phyloP scores from a whole-genome alignment of 2,113 vertebrate genomes.

The Arenaria interpres region DNA sequence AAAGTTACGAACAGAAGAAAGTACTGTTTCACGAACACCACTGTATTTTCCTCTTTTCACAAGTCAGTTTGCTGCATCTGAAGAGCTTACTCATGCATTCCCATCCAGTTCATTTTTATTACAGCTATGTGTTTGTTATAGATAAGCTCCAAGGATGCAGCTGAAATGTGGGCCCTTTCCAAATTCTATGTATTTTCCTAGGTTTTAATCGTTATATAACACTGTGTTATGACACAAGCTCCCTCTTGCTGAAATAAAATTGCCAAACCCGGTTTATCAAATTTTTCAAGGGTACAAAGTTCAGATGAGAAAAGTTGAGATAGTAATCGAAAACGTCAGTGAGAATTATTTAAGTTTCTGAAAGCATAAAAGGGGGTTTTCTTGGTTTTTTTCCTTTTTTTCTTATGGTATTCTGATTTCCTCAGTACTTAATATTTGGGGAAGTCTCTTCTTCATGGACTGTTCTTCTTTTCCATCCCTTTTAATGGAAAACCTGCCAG shows the following conservation, averaged over 20 bases:
- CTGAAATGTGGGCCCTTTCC: slow-evolving; percentile 51
- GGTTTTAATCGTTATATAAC: slow-evolving; percentile 51
- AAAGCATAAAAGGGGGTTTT: neutral
- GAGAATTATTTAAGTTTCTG: slow-evolving; percentile 37
- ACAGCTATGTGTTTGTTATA: slow-evolving; percentile 42
- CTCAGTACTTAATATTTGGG: neutral
- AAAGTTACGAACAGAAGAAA: slow-evolving; percentile 11
- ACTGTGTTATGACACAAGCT: slow-evolving; percentile 40
- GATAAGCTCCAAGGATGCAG: slow-evolving; percentile 56
- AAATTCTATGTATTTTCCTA: slow-evolving; percentile 31
- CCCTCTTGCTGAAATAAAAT: slow-evolving; percentile 27
- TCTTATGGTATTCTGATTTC: neutral
- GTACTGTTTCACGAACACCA: neutral
- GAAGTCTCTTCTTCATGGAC: neutral
- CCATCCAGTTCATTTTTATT: slow-evolving; percentile 55
- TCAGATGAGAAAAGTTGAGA: slow-evolving; percentile 45
- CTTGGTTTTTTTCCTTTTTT: neutral
- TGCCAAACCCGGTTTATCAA: slow-evolving; percentile 12
- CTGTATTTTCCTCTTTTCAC: slow-evolving; percentile 21
- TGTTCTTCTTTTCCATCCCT: neutral
- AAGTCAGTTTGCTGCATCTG: slow-evolving; percentile 30
- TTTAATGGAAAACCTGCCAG: neutral
- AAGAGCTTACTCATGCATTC: slow-evolving; percentile 56
- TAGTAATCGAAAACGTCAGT: slow-evolving; percentile 18
- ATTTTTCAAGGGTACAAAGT: slow-evolving; percentile 52